A percentile compares a stretch with the other conserved stretches of the same genome.
Evolutionary conservation across 2,888 invertebrate genomes (phyloP).

Genomic region (Piscicola geometra): DNA sequence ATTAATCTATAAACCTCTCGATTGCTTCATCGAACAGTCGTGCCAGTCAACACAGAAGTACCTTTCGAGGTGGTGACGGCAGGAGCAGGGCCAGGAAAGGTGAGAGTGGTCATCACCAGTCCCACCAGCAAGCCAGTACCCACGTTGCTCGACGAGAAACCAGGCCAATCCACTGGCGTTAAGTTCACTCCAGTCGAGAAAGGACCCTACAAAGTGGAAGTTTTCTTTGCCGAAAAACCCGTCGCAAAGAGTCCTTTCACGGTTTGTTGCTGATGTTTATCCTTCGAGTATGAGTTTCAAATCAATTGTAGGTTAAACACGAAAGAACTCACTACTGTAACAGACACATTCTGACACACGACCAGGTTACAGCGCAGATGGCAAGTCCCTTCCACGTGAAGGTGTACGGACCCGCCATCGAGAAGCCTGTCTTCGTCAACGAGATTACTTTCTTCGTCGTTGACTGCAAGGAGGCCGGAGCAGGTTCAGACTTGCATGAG

Average conservation of each 20-base stretch:
- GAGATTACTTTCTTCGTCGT: constrained; percentile 76
- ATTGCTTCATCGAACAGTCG: too few species aligned
- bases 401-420: constrained; percentile 60
- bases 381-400: constrained; percentile 33
- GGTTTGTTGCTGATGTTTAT: neutral
- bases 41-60: too few species aligned
- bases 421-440: constrained; percentile 71
- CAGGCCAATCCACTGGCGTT: constrained; percentile 12
- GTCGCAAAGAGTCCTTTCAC: constrained; percentile 36
- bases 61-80: constrained; percentile 36
- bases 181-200: constrained; percentile 34
- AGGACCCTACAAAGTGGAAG: constrained; percentile 34
- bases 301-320: too few species aligned
- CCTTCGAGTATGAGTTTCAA: neutral
- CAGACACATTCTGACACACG: constrained; percentile 36
- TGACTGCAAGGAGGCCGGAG: constrained; percentile 77
- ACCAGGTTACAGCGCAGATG: constrained; percentile 33
- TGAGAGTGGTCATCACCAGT: constrained; percentile 32
- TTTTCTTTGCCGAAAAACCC: constrained; percentile 33
- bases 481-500: constrained; percentile 59
- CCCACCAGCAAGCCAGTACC: constrained; percentile 32
- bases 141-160: constrained; percentile 22
- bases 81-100: constrained; percentile 35
- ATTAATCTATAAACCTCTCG: too few species aligned
- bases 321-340: too few species aligned